Conservation (phyloP, 1,140 invertebrate species). For the Rhynchophorus ferrugineus region DNA sequence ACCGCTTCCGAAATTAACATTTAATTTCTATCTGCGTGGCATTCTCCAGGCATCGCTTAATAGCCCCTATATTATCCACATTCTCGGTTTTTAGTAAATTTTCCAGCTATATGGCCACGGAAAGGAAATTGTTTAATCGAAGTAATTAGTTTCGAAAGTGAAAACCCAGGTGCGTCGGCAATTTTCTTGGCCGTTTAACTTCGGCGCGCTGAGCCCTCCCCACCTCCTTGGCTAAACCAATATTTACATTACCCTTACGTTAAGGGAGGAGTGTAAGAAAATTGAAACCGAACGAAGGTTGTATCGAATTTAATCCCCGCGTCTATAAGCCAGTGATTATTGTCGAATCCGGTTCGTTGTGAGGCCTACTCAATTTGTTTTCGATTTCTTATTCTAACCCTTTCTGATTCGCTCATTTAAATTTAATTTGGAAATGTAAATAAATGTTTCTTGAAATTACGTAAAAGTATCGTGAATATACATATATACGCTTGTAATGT, state of each 20-base stretch:
- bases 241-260: slow-evolving; percentile 9
- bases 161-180: slow-evolving; percentile 14
- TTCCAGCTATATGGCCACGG: neutral
- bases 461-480: no score
- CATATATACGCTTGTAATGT: no score
- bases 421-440: no score
- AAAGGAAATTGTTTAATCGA: slow-evolving; percentile 9
- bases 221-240: slow-evolving; percentile 6
- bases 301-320: neutral
- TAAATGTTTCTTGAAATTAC: no score
- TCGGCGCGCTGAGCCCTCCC: neutral
- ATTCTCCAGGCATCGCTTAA: neutral
- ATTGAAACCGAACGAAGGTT: neutral
- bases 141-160: slow-evolving; percentile 16
- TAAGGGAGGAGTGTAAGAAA: neutral
- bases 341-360: no score
- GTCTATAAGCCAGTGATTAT: no score
- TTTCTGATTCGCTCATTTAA: no score
- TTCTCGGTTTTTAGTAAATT: neutral
- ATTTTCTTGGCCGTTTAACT: slow-evolving; percentile 15
- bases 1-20: neutral
- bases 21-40: neutral
- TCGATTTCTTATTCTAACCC: no score
- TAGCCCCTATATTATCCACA: neutral
- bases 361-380: no score